Base-by-base conservation (phyloP, 2,797 vertebrate species). In the Malacoctenus gilli region DNA sequence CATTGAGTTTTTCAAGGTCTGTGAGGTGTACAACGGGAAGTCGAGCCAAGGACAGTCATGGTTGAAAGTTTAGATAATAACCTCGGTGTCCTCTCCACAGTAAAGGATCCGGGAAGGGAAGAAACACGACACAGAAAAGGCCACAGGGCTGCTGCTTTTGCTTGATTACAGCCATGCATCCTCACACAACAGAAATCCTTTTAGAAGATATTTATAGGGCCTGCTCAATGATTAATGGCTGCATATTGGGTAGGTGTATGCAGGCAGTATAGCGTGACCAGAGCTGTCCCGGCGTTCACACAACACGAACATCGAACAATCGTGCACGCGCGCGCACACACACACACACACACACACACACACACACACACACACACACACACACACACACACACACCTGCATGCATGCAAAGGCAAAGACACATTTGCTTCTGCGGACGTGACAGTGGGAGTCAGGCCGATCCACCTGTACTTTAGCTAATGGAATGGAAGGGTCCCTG, bases 381-480 rank as follows among this genome's bases (percentile, higher is more conserved):
- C 25, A 36, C 34, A 44, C 44, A 30, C 31, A 44, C 34, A 59
- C 44, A 50, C 39, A 31, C 30, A 49, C 28, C 21, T 19, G 11
- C 39, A 15, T 12, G 5, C 12, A 51, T 58, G 54, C 30, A 40
- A 40, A 40, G 18, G 23, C 21, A 25, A 42, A 70, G 36, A 43
- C 28, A 41, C 39, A 41, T 65, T 66, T 55, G n/a, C 42, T 25
- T 64, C 40, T 58, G 14, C 43, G 34, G 52, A 65, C 4, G 18
- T 72, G 72, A 67, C 61, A 42, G 39, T 39, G 52, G 59, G 61
- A 80, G 68, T 58, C 72, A 50, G 37, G 38, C 72, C 58, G 63
- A 75, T 59, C 66, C 46, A 76, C 72, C 79, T 75, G 72, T 74
- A 64, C 67, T 82, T 79, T 64, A 78, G 66, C 82, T 84, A 84